Evolutionary conservation across 2,113 vertebrate species (phyloP).

Genomic region (Puntigrus tetrazona): DNA sequence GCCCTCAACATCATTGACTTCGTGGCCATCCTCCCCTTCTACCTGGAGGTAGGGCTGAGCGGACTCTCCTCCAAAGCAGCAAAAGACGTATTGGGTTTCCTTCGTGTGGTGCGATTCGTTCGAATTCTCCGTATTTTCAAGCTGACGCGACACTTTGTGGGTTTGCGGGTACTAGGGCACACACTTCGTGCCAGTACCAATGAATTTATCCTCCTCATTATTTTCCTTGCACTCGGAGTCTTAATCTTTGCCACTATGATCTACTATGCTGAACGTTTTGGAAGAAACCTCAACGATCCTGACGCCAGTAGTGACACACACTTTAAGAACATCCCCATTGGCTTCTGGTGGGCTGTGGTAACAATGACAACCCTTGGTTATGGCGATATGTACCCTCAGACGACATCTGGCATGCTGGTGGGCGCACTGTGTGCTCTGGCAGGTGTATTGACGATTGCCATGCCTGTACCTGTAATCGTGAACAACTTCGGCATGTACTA

Average conservation of each 20-base stretch:
- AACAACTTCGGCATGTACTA: constrained; percentile 99
- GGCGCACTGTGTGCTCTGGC: constrained; percentile 94
- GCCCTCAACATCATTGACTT: constrained; percentile 99
- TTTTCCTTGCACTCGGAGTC: constrained; percentile 95
- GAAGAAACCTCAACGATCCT: constrained; percentile 96
- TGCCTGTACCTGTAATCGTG: constrained; percentile 99
- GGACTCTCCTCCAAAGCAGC: constrained; percentile 96
- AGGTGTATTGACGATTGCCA: constrained; percentile 97
- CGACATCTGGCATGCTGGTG: constrained; percentile 97
- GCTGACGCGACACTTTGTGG: constrained; percentile 95
- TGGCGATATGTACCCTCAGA: constrained; percentile 99
- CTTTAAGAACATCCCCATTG: constrained; percentile 98
- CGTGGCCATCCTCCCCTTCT: constrained; percentile 98
- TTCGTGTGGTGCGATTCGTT: constrained; percentile 95
- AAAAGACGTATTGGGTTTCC: constrained; percentile 96
- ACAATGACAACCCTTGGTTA: constrained; percentile 99
- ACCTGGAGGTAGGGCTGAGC: constrained; percentile 96
- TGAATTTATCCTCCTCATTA: constrained; percentile 97
- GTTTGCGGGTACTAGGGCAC: constrained; percentile 94
- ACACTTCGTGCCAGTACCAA: constrained; percentile 97
- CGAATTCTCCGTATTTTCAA: constrained; percentile 99
- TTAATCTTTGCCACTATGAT: constrained; percentile 99
- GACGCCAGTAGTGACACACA: constrained; percentile 92
- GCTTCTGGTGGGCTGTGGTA: constrained; percentile 99
- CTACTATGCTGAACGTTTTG: constrained; percentile 98